Base-by-base conservation (phyloP, 2,797 vertebrate genomes). In the Pteropus rufus region DNA sequence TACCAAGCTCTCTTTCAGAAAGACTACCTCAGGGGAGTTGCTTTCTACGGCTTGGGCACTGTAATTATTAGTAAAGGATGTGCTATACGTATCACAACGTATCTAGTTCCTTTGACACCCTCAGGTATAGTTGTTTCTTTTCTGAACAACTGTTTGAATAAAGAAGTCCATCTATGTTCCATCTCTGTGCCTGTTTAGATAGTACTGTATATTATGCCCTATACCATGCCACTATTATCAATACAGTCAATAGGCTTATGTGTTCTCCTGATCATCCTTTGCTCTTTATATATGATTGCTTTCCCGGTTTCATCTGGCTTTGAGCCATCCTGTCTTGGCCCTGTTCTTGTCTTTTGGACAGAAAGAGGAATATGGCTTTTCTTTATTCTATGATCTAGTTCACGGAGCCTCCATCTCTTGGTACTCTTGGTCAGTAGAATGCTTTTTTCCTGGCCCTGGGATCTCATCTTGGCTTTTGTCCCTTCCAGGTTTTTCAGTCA, bases 101-200 rank as follows among this genome's bases (percentile, higher is more conserved):
- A 23, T 39, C 65, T 92, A 36, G 3, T 2, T 86, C 31, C 10
- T 64, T 77, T 8, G 46, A 69, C 23, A 67, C 36, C 10, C 39
- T 73, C 31, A 46, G 8, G 11, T 44, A n/a, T 46, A n/a, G 11
- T 10, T 93, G 24, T 24, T 95, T 88, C 46, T 72, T 85, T 91
- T 79, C 15, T 54, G 56, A 88, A 75, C 2, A 81, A 64, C 7
- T 69, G 8, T 76, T 73, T 73, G 26, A 83, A 86, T 41, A 46
- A 39, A 34, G 49, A 54, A 58, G 31, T 58, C 24, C 9, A 3
- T 36, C 18, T 79, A 29, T 73, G 34, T 7, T 52, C 77, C 15
- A 52, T 46, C 15, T 41, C 10, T 39, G 19, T 79, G 34, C 0
- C 24, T 73, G 82, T 94, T 64, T 29, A 56, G 46, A 46, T 14